Base-by-base conservation (phyloP, 2,797 vertebrate genomes). In the Apodemus agrarius region DNA sequence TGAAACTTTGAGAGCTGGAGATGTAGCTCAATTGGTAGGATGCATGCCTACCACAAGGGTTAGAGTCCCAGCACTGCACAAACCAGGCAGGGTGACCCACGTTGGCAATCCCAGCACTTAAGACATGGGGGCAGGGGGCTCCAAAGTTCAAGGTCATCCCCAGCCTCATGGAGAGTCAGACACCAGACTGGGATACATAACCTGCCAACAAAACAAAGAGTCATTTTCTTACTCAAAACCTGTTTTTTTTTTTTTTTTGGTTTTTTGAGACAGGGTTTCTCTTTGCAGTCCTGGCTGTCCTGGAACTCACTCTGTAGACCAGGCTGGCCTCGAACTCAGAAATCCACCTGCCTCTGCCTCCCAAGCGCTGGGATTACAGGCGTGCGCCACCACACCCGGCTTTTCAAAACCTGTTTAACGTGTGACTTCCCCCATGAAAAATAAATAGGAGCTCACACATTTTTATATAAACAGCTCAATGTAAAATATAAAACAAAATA, bases 191-290 rank as follows among this genome's bases (percentile, higher is more conserved):
- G 43, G 46, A 69, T 69, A 86, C 26, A 65, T n/a, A 86, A 72
- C 46, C 65, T 86, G 14, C 26, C 21, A 85, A n/a, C 46, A 54
- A 86, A 49, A 69, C 31, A 37, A 86, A 72, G 26, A 29, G 34
- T 54, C 84, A 86, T n/a, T 86, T 86, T 72, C 65, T 86, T 72
- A 86, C 54, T 86, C 65, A 52, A 67, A 85, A 86, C 52, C 26
- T 78, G 29, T 49, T 78, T 49, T n/a, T n/a, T n/a, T n/a, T n/a
- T n/a, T n/a, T n/a, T n/a, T n/a, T n/a, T n/a, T n/a, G n/a, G n/a
- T n/a, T n/a, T n/a, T n/a, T n/a, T n/a, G n/a, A n/a, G n/a, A n/a
- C n/a, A n/a, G n/a, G n/a, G n/a, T n/a, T n/a, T n/a, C n/a, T n/a
- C n/a, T n/a, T n/a, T n/a, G n/a, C n/a, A n/a, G n/a, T n/a, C n/a